Conservation (phyloP, 2,113 vertebrate species). For the Chionomys nivalis region DNA sequence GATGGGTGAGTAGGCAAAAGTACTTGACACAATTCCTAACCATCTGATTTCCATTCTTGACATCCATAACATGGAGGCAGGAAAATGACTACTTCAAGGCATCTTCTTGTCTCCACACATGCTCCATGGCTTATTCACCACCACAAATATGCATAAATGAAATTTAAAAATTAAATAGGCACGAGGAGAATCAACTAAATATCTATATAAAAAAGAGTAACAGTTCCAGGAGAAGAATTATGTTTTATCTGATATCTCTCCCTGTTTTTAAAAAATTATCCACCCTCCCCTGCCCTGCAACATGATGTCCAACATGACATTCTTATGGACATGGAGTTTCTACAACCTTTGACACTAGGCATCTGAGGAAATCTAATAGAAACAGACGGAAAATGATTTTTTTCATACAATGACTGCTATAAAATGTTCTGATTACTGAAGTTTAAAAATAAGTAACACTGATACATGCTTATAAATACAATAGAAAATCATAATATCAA, state of each 20-base stretch:
- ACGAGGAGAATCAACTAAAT: neutral
- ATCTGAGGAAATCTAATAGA: neutral
- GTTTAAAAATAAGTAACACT: constrained; percentile 38
- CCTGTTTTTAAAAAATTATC: neutral
- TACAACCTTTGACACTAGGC: neutral
- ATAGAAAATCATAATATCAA: constrained; percentile 32
- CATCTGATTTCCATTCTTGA: neutral
- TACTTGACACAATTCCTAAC: neutral
- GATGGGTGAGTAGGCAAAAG: neutral
- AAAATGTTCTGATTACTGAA: constrained; percentile 42
- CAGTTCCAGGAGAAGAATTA: constrained; percentile 13
- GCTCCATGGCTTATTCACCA: no score
- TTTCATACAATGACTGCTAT: neutral
- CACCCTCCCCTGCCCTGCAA: no score
- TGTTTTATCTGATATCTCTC: neutral
- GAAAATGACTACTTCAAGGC: neutral
- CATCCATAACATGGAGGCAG: neutral
- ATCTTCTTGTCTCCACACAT: neutral
- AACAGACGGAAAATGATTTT: neutral
- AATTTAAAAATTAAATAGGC: neutral
- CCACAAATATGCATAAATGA: neutral
- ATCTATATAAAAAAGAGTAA: neutral
- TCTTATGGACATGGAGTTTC: neutral
- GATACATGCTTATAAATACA: neutral
- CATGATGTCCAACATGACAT: neutral